phyloP scores from a whole-genome alignment of 2,113 vertebrate species.

The Actinemys pallida region DNA sequence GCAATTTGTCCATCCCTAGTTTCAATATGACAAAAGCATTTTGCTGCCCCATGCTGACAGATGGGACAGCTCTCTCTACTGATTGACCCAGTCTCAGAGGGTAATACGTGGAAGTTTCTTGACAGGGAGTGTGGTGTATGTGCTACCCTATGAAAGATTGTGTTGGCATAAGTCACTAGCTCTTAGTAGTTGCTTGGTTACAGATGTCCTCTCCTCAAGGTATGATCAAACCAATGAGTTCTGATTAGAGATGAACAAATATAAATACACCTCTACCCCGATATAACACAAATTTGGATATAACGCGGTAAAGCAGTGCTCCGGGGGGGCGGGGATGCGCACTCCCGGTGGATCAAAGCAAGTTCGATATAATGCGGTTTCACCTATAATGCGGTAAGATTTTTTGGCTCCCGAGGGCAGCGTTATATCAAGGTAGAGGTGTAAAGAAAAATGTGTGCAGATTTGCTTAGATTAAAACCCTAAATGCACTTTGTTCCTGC shows the following conservation, averaged over 20 bases:
- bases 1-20: accelerated
- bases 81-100: background rate
- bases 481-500: background rate
- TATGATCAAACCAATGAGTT: background rate
- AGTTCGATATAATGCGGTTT: too few relatives aligned
- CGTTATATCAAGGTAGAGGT: too few relatives aligned
- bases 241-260: background rate
- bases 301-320: too few relatives aligned
- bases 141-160: background rate
- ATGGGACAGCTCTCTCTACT: background rate
- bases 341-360: too few relatives aligned
- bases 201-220: background rate
- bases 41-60: background rate
- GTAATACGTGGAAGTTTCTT: background rate
- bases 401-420: too few relatives aligned
- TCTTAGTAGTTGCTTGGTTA: background rate
- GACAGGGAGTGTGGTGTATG: background rate
- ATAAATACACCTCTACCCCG: background rate
- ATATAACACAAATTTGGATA: too few relatives aligned
- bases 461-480: background rate
- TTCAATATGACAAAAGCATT: background rate
- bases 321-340: too few relatives aligned
- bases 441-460: background rate
- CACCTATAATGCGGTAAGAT: too few relatives aligned
- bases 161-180: background rate